phyloP scores from a whole-genome alignment of 1,140 invertebrate genomes.

The Frieseomelitta varia region DNA sequence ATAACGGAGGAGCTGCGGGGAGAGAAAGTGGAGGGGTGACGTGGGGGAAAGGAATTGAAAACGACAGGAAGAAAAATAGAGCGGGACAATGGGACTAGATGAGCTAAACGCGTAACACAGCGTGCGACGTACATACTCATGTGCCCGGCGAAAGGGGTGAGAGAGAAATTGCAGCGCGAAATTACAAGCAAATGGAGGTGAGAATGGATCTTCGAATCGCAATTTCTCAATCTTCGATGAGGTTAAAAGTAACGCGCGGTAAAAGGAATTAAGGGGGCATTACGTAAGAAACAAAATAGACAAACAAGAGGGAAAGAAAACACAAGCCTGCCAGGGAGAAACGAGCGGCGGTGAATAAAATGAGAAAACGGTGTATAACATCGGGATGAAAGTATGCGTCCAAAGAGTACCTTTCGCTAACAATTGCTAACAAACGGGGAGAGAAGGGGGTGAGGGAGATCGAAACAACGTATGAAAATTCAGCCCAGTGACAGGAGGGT shows the following conservation, averaged over 20 bases:
- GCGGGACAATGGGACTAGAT: neutral
- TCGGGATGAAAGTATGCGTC: neutral
- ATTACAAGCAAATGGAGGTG: neutral
- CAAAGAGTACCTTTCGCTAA: conserved; percentile 38
- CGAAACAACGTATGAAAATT: conserved; percentile 48
- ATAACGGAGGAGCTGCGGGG: neutral
- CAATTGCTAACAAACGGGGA: neutral
- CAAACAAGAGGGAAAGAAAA: no score
- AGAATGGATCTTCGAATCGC: neutral
- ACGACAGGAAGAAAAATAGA: neutral
- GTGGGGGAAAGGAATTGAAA: neutral
- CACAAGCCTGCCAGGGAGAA: neutral
- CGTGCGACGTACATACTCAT: no score
- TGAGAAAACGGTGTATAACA: neutral
- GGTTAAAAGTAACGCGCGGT: neutral
- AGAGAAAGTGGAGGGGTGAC: neutral
- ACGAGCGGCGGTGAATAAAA: neutral
- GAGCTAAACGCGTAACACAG: neutral
- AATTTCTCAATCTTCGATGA: neutral
- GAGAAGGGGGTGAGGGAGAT: neutral
- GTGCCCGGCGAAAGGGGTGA: no score
- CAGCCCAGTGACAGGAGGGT: neutral
- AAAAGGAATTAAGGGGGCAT: no score
- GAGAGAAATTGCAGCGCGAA: neutral
- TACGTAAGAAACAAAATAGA: neutral